A percentile compares a stretch with the other conserved stretches of the same genome.
Evolutionary conservation across 2,888 invertebrate species (phyloP).

Genomic region (Watsonalla cultraria): DNA sequence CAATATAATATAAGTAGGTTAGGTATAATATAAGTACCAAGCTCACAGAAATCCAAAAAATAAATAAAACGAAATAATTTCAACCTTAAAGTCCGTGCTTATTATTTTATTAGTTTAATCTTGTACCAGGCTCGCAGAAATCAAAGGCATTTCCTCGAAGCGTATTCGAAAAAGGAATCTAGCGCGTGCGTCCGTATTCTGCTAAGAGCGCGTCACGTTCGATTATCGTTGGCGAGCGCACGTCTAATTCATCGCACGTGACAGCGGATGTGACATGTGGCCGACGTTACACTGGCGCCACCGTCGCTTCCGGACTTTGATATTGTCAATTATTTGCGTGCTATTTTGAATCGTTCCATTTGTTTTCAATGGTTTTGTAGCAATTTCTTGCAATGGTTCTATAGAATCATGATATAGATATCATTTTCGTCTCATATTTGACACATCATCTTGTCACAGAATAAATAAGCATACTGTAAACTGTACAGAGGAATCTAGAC

Average conservation of each 20-base stretch:
- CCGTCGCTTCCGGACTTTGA: constrained; percentile 32
- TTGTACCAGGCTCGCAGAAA: not conserved
- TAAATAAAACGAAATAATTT: too few species aligned
- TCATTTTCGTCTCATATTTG: too few species aligned
- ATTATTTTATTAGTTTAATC: not conserved
- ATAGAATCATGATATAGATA: too few species aligned
- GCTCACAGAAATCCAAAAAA: too few species aligned
- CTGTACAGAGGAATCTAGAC: too few species aligned
- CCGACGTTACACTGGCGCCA: constrained; percentile 37
- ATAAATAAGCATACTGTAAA: too few species aligned
- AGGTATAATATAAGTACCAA: too few species aligned
- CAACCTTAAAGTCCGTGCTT: too few species aligned
- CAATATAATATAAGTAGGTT: too few species aligned
- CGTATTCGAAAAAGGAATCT: constrained; percentile 13
- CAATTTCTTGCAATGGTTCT: too few species aligned
- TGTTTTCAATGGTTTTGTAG: too few species aligned
- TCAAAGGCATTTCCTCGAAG: not conserved
- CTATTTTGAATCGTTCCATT: not conserved
- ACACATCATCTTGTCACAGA: too few species aligned
- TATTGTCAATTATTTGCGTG: constrained; percentile 4
- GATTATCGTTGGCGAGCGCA: constrained; percentile 38
- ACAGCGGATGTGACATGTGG: constrained; percentile 32
- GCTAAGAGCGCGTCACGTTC: constrained; percentile 27
- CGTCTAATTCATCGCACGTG: constrained; percentile 47
- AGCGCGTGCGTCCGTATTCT: constrained; percentile 3